Conservation (phyloP, 2,888 invertebrate species). For the Yponomeuta evonymella region DNA sequence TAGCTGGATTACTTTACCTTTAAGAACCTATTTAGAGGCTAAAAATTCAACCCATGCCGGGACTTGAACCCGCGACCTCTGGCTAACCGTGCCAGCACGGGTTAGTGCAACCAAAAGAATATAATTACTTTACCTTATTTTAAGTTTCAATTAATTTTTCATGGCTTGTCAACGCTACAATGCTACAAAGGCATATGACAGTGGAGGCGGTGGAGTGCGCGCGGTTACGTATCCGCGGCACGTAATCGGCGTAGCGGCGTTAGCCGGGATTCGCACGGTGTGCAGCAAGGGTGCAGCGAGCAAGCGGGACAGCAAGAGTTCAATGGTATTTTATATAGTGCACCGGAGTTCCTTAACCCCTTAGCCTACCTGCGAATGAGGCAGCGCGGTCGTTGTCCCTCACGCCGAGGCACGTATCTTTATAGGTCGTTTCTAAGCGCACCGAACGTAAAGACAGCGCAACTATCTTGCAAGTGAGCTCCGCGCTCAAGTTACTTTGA, state of each 20-base stretch:
- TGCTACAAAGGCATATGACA: not conserved
- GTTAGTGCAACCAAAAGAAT: too few species aligned
- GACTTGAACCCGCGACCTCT: too few species aligned
- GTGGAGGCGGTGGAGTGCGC: not conserved
- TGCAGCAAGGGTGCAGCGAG: slow-evolving; percentile 46
- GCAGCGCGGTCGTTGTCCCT: slow-evolving; percentile 74
- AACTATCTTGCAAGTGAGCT: not conserved
- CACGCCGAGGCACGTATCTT: slow-evolving; percentile 65
- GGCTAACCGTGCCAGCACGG: too few species aligned
- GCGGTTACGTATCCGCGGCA: slow-evolving; percentile 61
- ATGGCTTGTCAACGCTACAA: not conserved
- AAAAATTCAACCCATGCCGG: too few species aligned
- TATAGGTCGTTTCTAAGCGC: slow-evolving; percentile 65
- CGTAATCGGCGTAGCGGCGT: slow-evolving; percentile 44
- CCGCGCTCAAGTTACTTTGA: not conserved
- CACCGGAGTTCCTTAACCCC: slow-evolving; percentile 75
- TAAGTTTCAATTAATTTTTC: too few species aligned
- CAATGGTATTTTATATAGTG: slow-evolving; percentile 77
- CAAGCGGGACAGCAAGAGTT: slow-evolving; percentile 63
- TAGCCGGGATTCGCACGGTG: slow-evolving; percentile 68
- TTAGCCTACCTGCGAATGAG: slow-evolving; percentile 77
- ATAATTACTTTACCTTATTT: too few species aligned
- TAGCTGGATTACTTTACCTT: too few species aligned
- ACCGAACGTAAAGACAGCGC: slow-evolving; percentile 41
- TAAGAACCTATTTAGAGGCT: too few species aligned